Conservation (phyloP, 2,797 vertebrate genomes). For the Mormyrops boulengeri region DNA sequence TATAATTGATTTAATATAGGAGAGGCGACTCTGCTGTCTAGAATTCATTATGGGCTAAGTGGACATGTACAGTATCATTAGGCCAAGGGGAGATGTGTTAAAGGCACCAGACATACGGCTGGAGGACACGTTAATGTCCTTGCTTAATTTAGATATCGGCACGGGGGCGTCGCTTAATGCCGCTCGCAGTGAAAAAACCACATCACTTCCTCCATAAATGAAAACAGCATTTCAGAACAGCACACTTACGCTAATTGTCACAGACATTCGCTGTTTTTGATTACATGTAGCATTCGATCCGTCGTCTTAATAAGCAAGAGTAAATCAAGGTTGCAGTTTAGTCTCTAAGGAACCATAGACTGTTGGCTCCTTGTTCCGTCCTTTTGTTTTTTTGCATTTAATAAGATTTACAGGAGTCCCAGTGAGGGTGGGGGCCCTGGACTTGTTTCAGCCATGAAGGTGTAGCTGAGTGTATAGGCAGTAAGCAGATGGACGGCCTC, state of each 20-base stretch:
- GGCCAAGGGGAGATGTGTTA: slow-evolving; percentile 9
- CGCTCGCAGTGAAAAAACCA: not conserved
- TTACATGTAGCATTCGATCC: not conserved
- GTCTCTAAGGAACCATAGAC: not conserved
- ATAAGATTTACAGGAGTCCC: not conserved
- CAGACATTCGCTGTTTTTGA: not conserved
- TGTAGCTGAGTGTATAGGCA: not conserved
- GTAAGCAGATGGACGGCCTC: not conserved
- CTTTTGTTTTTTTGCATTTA: not conserved
- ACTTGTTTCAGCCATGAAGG: not conserved
- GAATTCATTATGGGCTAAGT: slow-evolving; percentile 14
- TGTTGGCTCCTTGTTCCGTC: not conserved
- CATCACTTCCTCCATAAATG: not conserved
- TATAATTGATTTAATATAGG: slow-evolving; percentile 16
- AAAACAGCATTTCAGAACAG: not conserved
- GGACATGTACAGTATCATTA: slow-evolving; percentile 14
- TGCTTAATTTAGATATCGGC: not conserved
- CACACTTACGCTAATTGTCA: not conserved
- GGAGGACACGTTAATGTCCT: slow-evolving; percentile 1
- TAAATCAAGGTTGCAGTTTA: not conserved
- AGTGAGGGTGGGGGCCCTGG: not conserved
- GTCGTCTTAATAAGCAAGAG: not conserved
- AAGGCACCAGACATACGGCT: not conserved
- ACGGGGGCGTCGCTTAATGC: not conserved
- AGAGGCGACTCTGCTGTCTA: slow-evolving; percentile 8